Percentiles rank a stretch among this genome's conserved stretches.
phyloP scores from a whole-genome alignment of 2,888 invertebrate genomes.

The Oasisia sp. region DNA sequence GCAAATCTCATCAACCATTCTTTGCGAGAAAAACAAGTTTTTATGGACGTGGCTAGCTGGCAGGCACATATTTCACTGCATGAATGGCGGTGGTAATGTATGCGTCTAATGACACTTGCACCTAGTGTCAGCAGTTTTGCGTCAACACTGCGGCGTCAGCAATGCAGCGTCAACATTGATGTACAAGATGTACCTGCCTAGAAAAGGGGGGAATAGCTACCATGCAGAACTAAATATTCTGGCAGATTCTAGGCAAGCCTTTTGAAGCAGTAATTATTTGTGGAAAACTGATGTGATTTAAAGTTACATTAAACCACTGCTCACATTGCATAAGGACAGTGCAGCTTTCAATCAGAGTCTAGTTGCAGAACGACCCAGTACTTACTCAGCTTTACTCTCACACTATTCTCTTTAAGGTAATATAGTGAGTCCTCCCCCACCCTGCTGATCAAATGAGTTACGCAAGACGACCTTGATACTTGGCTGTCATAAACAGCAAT shows the following conservation, averaged over 20 bases:
- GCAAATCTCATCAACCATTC: slow-evolving; percentile 17
- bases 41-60: neutral
- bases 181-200: no score
- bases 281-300: neutral
- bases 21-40: slow-evolving; percentile 17
- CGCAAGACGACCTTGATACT: neutral
- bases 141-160: neutral
- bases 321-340: neutral
- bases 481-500: neutral
- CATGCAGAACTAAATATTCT: no score
- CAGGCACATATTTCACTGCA: neutral
- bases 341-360: neutral
- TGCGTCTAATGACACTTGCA: neutral
- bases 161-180: neutral
- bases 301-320: neutral
- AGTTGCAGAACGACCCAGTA: neutral
- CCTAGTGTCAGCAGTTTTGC: neutral
- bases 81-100: neutral
- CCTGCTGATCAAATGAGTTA: neutral
- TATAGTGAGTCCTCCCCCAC: neutral
- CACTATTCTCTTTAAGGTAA: neutral
- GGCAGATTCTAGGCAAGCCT: no score
- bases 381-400: neutral
- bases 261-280: no score
- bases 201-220: no score